Conservation (phyloP, 53 echinoderm and acorn worm genomes). For the Patiria pectinifera region DNA sequence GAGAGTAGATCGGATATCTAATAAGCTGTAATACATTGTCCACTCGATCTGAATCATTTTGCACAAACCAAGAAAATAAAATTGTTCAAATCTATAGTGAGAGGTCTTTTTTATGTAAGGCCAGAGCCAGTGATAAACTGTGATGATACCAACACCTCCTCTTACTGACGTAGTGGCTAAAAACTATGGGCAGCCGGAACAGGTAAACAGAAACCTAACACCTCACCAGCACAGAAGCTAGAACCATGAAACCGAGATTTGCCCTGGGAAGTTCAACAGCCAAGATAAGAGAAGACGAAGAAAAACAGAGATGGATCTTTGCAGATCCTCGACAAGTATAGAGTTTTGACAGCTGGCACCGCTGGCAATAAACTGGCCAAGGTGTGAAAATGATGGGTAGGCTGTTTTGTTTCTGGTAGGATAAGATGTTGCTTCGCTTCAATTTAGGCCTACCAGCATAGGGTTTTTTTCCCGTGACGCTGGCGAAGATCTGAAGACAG, state of each 20-base stretch:
- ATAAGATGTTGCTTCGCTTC: not conserved
- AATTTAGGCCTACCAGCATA: not conserved
- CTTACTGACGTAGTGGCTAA: too few species aligned
- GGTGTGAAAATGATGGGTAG: too few species aligned
- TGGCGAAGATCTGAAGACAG: too few species aligned
- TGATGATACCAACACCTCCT: too few species aligned
- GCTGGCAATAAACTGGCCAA: not conserved
- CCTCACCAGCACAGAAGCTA: not conserved
- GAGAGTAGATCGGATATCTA: too few species aligned
- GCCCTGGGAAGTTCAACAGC: not conserved
- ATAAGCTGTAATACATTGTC: too few species aligned
- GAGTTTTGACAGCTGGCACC: constrained; percentile 17
- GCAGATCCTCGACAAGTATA: not conserved
- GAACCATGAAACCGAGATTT: not conserved
- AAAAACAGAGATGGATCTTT: not conserved
- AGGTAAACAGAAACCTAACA: constrained; percentile 11
- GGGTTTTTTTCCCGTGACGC: too few species aligned
- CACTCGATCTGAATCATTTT: too few species aligned
- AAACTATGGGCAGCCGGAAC: not conserved
- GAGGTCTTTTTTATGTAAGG: too few species aligned
- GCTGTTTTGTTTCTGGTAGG: not conserved
- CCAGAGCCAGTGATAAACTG: too few species aligned
- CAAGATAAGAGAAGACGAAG: not conserved
- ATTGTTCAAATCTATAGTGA: too few species aligned
- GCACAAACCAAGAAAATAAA: too few species aligned